Evolutionary conservation across 2,888 invertebrate genomes (phyloP), one percentile per base, ranked within the genome.

Genomic region (Hemicrepidius hirtus): DNA sequence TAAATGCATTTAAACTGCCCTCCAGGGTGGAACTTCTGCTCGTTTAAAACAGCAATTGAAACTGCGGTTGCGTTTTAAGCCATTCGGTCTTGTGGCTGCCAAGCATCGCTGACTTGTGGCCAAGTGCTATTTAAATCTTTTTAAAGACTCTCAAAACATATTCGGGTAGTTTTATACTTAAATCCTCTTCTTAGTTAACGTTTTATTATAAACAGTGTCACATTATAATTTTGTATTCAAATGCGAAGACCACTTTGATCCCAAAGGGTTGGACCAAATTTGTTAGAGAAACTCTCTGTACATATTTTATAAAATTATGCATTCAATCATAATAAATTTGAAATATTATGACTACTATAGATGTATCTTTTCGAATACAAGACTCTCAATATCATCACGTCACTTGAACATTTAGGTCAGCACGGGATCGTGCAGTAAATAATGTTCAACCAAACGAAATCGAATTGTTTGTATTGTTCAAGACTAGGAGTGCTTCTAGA

Each of bases 1-100:
- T 69, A 69, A 63, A 69, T 69, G 69, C 69, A 69, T 69, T 69
- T 69, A 63, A 69, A 69, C 62, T 69, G 55, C 41, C 41, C 69
- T 69, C 41, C 62, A 32, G 68, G 55, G 57, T 16, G 44, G 62
- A 69, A 69, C 63, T 63, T 63, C 41, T 21, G 55, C 69, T 44
- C 40, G 41, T 63, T 62, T 55, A 35, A 63, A 63, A 63, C 53
- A 32, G 59, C 50, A 55, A 49, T 63, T 13, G 69, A 68, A 50
- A 50, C 62, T 62, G 62, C 24, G 50, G 46, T 68, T 53, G 68
- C 59, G 68, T 57, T 59, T 68, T 59, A 49, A 46, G 44, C 44
- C 13, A 21, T n/a, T 44, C 28, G 44, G 21, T 60, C 20, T 60
- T 60, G 60, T 44, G 60, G 60, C 44, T 60, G 60, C 40, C 60